These are phyloP conservation scores for Polydrusus cervinus DNA, from an alignment of 2,888 invertebrate species.

Conservation along the genomic window DNA sequence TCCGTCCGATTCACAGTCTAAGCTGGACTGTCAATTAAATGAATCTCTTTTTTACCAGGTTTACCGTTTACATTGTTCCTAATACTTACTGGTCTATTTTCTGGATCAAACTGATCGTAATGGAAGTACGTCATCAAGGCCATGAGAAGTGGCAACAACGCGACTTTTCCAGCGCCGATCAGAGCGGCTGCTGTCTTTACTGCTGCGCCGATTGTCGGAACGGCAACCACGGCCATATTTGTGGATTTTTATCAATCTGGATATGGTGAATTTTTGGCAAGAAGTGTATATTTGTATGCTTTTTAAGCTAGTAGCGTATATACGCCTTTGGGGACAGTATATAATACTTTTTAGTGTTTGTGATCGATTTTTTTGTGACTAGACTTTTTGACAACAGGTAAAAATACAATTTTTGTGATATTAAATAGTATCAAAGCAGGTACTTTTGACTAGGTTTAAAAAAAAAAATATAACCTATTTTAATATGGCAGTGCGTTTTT, in stretches of 20 bases:
- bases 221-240: slow-evolving; percentile 60
- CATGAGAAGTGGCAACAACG: slow-evolving; percentile 83
- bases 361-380: background rate
- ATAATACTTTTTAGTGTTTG: background rate
- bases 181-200: slow-evolving; percentile 82
- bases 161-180: slow-evolving; percentile 82
- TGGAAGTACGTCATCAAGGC: slow-evolving; percentile 87
- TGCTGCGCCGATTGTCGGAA: slow-evolving; percentile 74
- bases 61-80: no score
- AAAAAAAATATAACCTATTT: background rate
- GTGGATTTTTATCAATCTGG: background rate
- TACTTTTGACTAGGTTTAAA: slow-evolving; percentile 16
- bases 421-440: background rate
- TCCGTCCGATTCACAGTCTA: no score
- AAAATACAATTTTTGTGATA: background rate
- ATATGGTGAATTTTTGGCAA: background rate
- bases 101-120: slow-evolving; percentile 89
- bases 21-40: no score
- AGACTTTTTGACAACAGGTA: background rate
- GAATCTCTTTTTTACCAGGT: no score
- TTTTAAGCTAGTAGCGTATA: no score
- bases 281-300: slow-evolving; percentile 3
- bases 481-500: background rate
- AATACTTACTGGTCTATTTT: slow-evolving; percentile 79
- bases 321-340: no score